phyloP scores from a whole-genome alignment of 2,113 vertebrate species.

The Odontesthes bonariensis region DNA sequence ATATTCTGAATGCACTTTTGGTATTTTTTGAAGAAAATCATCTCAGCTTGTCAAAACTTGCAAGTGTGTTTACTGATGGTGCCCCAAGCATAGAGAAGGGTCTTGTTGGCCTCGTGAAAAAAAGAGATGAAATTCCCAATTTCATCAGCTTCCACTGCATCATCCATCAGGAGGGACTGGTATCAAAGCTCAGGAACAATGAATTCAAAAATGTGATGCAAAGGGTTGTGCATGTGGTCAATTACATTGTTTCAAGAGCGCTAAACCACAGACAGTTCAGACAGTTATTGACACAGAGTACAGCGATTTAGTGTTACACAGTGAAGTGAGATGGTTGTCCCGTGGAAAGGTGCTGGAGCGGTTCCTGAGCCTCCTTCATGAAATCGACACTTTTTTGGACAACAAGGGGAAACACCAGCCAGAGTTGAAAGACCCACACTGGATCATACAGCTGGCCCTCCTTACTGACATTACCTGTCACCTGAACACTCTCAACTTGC shows the following conservation, averaged over 20 bases:
- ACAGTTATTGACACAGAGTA: not conserved
- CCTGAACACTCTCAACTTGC: not conserved
- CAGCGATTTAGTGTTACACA: too few relatives aligned
- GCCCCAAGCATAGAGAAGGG: constrained; percentile 1
- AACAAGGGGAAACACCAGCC: not conserved
- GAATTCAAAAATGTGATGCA: constrained; percentile 5
- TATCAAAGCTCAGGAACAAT: constrained; percentile 11
- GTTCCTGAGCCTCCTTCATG: too few relatives aligned
- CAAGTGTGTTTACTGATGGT: not conserved
- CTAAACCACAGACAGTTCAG: not conserved
- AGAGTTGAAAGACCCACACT: not conserved
- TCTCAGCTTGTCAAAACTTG: not conserved
- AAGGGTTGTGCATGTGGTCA: not conserved
- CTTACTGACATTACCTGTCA: not conserved
- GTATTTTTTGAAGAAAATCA: constrained; percentile 3
- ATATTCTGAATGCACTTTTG: constrained; percentile 9
- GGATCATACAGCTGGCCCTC: not conserved
- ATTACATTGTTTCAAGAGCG: too few relatives aligned
- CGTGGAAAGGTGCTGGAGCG: too few relatives aligned
- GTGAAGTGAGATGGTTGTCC: too few relatives aligned
- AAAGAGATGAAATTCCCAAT: too few relatives aligned
- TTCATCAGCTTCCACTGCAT: not conserved
- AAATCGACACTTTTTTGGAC: too few relatives aligned
- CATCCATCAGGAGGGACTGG: not conserved
- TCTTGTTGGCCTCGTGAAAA: not conserved